Evolutionary conservation across 2,888 invertebrate species (phyloP), one percentile per base, ranked within the genome.

Genomic region (Chirona hameri): DNA sequence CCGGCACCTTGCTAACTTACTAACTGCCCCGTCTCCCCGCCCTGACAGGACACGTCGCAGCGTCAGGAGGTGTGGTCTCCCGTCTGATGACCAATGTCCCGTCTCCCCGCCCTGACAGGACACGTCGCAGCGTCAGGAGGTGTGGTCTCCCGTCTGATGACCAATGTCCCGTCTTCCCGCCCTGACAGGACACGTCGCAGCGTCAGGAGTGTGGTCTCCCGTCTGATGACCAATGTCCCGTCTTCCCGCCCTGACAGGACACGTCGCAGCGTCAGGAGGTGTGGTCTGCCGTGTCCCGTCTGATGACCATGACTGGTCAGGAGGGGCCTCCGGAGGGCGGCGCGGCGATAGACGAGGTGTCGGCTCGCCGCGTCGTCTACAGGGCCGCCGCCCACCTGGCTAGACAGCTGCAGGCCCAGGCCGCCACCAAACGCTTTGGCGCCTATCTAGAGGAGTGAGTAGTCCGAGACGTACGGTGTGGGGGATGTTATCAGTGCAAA

Each of bases 381-480:
- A 27, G 69, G 10, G 12, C 5, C 29, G 69, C 69, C 29, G 69
- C 69, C 5, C 4, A 5, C 29, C 69, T 69, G n/a, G 29, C 14
- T 14, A 3, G 69, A 1, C 27, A 29, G 29, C 69, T 69, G 10
- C 29, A 5, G n/a, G 10, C 27, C 10, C 69, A 29, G 69, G 29
- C 29, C n/a, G 7, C 27, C 69, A 69, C 69, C 29, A 27, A 15
- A 9, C 69, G 69, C 29, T 69, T 69, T n/a, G 69, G 69, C 69
- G 69, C 69, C 27, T 69, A 69, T 29, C 29, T 69, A 12, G 29
- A 69, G 29, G 69, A 69, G 69, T 69, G 69, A 69, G 65, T 65
- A 10, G 57, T n/a, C n/a, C n/a, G n/a, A n/a, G n/a, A 12, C 18
- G 18, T 21, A 14, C 14, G 57, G 57, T 57, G 57, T 9, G 3